Evolutionary conservation across 1,140 invertebrate species (phyloP).

Genomic region (Sinella curviseta): DNA sequence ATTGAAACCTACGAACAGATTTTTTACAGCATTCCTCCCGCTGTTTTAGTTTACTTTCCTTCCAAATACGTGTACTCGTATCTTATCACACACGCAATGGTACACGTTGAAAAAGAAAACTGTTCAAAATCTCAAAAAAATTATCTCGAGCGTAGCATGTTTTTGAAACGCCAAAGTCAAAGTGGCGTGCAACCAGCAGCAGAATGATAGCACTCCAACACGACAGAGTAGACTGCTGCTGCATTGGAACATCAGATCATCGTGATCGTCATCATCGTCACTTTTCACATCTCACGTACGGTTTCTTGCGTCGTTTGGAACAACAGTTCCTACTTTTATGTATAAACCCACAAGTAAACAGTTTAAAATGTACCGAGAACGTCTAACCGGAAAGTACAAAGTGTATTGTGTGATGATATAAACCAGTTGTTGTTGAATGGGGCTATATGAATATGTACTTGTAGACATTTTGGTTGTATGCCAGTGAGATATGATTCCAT

Average conservation of each 20-base stretch:
- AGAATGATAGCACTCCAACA: neutral
- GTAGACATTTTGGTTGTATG: neutral
- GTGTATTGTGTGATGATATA: neutral
- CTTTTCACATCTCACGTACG: neutral
- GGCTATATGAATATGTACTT: neutral
- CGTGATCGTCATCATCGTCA: neutral
- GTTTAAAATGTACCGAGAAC: neutral
- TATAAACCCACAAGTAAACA: neutral
- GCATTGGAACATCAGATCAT: neutral
- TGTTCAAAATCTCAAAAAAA: neutral
- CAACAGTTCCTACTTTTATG: neutral
- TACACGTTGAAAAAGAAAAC: neutral
- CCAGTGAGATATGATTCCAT: neutral
- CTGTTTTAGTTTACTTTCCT: neutral
- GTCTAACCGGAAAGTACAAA: neutral
- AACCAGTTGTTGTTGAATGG: neutral
- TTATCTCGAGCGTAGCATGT: constrained; percentile 14
- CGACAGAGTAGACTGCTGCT: neutral
- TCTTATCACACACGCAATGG: neutral
- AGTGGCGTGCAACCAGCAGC: neutral
- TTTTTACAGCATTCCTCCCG: neutral
- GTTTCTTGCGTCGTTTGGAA: neutral
- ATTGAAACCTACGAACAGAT: neutral
- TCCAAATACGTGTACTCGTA: neutral
- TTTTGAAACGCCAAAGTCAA: constrained; percentile 16